Base-by-base conservation (phyloP, 2,797 vertebrate genomes). In the Enteromius unitaeniatus region DNA sequence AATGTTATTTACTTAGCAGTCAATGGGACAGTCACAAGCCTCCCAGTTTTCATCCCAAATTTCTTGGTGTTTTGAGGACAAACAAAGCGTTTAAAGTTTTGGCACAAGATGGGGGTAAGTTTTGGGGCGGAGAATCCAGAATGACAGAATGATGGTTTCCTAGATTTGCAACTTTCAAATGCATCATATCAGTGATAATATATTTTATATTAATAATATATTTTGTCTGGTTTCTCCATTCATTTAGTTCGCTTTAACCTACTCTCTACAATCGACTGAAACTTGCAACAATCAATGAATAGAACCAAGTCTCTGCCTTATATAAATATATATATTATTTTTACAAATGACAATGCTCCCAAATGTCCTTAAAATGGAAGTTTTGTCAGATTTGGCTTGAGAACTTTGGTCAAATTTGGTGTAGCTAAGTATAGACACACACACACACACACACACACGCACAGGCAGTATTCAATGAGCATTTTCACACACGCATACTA, bases 381-480 rank as follows among this genome's bases (percentile, higher is more conserved):
- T 47, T 28, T 28, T 72, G 13, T 31, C 45, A 73, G 26, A 73
- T 34, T 73, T 73, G 47, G 51, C 31, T 23, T 75, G 1, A 58
- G 13, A 34, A 23, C 73, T 75, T 15, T 28, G 47, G 26, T n/a
- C 13, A 4, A 40, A 75, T 75, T 51, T 55, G 13, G 17, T 75
- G 11, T 40, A 34, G 31, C 49, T 55, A 75, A 72, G 8, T 53
- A n/a, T 17, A 42, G 4, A 62, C 37, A 34, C 15, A 21, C 8
- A 53, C 49, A 34, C 40, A 53, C 65, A 23, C n/a, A n/a, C n/a
- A n/a, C 11, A 42, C 14, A 60, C 31, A 70, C 21, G 13, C 51
- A 84, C 31, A n/a, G 9, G 26, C 70, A 81, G 23, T 31, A n/a
- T 70, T 37, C 21, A 37, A 80, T 40, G 60, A 70, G 78, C 40